Base-by-base conservation (phyloP, 92 coral and sea anemone genomes). In the Umimayanthus kanabou region DNA sequence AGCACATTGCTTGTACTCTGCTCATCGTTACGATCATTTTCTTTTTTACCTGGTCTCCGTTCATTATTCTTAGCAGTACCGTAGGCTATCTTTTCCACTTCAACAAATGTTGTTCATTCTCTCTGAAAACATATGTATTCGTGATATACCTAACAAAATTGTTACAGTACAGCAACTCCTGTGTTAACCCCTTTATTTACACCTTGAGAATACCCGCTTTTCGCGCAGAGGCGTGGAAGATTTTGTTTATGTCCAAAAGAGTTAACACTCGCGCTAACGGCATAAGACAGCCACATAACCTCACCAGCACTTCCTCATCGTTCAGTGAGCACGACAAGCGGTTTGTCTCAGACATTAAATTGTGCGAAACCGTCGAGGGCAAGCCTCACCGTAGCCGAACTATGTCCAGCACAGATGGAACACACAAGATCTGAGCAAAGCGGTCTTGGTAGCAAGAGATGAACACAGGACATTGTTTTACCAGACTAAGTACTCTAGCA, bases 141-240 rank as follows among this genome's bases (percentile, higher is more conserved):
- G 71, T 57, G 42, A 9, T 29, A 18, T 80, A 80, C 47, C 18
- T 80, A 0, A 30, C 71, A 16, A 80, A 80, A 67, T 33, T 80
- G 43, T 39, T 80, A 9, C 84, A 80, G 70, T 80, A 80, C 71
- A 55, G 69, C 43, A 80, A 80, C 42, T 80, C 84, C 2, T 80
- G 84, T 28, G 84, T 57, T 6, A 80, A 80, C 20, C 84, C 84
- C 6, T 80, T 80, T 29, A 80, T 80, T 15, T 80, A 80, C 71
- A 80, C 84, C 5, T 80, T 80, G 69, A 80, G 69, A 23, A 80
- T 80, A 18, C 84, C 84, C 2, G 84, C 71, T 0, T 80, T 80
- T 47, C 84, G 72, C 10, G 47, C 11, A 13, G 84, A 80, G 71
- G n/a, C 50, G 28, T 80, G 58, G 69, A 80, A 80, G 71, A 57